These are phyloP conservation scores for Luidia sarsii DNA, from an alignment of 53 echinoderm and acorn worm species.

Conservation along the genomic window DNA sequence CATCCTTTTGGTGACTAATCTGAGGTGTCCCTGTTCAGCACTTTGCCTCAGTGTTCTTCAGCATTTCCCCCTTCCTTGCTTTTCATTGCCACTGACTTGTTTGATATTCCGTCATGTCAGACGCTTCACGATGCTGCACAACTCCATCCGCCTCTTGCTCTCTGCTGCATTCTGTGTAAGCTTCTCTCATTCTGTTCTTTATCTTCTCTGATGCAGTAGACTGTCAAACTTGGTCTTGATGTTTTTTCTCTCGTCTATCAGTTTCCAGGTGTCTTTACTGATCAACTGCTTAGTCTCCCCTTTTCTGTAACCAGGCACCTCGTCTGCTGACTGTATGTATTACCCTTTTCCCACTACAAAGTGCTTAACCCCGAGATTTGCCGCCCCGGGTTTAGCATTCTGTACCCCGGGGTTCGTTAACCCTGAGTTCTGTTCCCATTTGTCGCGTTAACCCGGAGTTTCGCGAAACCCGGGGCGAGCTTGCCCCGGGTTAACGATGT, in stretches of 20 bases:
- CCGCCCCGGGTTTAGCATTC: too few species aligned
- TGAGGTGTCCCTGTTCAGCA: slow-evolving; percentile 2
- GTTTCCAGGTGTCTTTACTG: not conserved
- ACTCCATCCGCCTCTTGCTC: not conserved
- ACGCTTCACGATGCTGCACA: not conserved
- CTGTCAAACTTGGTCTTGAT: not conserved
- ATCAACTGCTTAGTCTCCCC: slow-evolving; percentile 5
- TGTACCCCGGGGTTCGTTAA: too few species aligned
- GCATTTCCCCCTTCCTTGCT: not conserved
- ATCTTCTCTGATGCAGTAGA: not conserved
- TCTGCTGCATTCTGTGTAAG: slow-evolving; percentile 1
- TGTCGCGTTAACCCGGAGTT: too few species aligned
- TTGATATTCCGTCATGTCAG: too few species aligned
- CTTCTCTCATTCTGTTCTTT: not conserved
- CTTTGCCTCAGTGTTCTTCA: not conserved
- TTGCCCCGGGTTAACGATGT: too few species aligned
- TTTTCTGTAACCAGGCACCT: not conserved
- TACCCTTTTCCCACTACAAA: too few species aligned
- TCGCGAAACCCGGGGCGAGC: too few species aligned
- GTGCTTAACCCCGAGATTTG: too few species aligned
- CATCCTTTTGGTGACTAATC: too few species aligned
- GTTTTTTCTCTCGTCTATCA: not conserved
- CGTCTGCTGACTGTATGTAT: not conserved
- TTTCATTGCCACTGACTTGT: too few species aligned
- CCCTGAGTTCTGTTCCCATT: too few species aligned